Conservation (phyloP, 2,113 vertebrate genomes). For the Ameiurus melas region DNA sequence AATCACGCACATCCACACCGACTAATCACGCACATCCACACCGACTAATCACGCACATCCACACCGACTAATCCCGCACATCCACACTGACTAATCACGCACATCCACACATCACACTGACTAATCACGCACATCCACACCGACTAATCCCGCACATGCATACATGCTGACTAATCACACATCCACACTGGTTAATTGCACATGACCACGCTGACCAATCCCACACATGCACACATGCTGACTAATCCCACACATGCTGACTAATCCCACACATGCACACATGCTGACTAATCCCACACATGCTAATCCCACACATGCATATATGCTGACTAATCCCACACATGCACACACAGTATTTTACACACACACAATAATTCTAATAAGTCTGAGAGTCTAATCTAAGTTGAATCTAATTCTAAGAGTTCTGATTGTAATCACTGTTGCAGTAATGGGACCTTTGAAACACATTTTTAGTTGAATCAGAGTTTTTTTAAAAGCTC, state of each 20-base stretch:
- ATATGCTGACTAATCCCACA: neutral
- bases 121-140: neutral
- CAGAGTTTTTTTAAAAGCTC: neutral
- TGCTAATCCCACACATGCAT: neutral
- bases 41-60: slow-evolving; percentile 2
- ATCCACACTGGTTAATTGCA: too few relatives aligned
- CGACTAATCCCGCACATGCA: neutral
- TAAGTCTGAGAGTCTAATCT: too few relatives aligned
- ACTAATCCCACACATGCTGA: neutral
- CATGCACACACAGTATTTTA: neutral
- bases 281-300: neutral
- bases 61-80: neutral
- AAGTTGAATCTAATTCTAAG: too few relatives aligned
- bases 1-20: neutral
- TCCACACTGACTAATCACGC: neutral
- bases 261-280: too few relatives aligned
- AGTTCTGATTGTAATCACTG: neutral
- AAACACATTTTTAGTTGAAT: neutral
- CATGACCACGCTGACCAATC: too few relatives aligned
- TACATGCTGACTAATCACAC: neutral
- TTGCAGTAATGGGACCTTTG: neutral
- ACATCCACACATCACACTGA: too few relatives aligned
- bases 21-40: neutral
- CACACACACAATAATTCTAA: too few relatives aligned
- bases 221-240: neutral